Percentiles rank a stretch among this genome's conserved stretches.
Conservation (phyloP, 53 echinoderm and acorn worm species). For the Mesocentrotus franciscanus region DNA sequence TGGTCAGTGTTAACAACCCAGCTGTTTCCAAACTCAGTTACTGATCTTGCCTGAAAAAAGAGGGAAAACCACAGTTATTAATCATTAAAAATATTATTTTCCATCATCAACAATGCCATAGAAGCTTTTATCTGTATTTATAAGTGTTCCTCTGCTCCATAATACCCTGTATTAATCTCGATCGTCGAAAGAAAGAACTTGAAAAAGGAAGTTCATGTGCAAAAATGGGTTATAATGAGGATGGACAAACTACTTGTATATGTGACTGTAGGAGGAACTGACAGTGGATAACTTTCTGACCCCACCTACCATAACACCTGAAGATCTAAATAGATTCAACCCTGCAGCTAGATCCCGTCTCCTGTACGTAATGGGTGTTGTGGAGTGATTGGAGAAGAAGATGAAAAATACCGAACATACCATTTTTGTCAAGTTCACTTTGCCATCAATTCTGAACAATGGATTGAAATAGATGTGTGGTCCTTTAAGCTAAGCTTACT, state of each 20-base stretch:
- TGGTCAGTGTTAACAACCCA: conserved; percentile 68
- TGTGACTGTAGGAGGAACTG: background rate
- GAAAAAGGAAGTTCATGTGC: background rate
- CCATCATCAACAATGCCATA: background rate
- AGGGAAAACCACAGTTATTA: background rate
- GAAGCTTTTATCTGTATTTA: background rate
- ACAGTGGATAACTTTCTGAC: background rate
- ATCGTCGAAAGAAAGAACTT: background rate
- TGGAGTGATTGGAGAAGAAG: background rate
- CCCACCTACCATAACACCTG: background rate
- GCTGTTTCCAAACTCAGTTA: conserved; percentile 76
- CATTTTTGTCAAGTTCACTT: background rate
- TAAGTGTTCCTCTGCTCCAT: background rate
- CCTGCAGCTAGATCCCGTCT: background rate
- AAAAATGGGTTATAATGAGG: too few relatives aligned
- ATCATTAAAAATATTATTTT: background rate
- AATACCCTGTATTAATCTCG: too few relatives aligned
- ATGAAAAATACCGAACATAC: background rate
- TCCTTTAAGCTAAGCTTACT: conserved; percentile 50
- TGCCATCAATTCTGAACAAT: background rate
- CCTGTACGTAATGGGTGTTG: background rate
- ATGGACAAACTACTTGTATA: too few relatives aligned
- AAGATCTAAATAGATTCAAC: background rate
- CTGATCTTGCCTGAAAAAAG: conserved; percentile 62
- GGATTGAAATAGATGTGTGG: background rate